Percentiles rank a stretch among this genome's conserved stretches.
Conservation (phyloP, 1,140 invertebrate species). For the Aphelinus certus region DNA sequence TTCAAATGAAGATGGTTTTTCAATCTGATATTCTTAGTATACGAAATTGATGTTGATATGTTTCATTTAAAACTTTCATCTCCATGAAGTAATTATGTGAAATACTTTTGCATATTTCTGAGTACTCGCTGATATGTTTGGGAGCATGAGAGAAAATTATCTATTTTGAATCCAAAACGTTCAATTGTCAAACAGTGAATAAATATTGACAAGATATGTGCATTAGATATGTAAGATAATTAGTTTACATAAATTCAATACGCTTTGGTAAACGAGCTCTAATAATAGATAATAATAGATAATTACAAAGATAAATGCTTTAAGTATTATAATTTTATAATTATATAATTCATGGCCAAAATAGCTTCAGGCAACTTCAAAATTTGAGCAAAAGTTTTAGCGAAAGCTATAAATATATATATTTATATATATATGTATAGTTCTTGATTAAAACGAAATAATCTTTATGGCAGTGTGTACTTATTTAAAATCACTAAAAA, state of each 20-base stretch:
- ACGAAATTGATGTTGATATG: too few species aligned
- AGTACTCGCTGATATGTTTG: too few species aligned
- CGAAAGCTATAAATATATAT: constrained; percentile 25
- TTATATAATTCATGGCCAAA: constrained; percentile 23
- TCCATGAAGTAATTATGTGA: too few species aligned
- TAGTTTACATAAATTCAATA: constrained; percentile 37
- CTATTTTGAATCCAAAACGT: background rate
- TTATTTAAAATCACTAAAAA: constrained; percentile 26
- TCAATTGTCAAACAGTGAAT: constrained; percentile 17
- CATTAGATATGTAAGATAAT: constrained; percentile 29
- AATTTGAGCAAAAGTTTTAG: constrained; percentile 14
- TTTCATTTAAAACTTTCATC: too few species aligned
- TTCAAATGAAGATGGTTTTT: too few species aligned
- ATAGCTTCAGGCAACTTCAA: constrained; percentile 21
- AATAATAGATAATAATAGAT: constrained; percentile 23
- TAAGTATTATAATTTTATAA: constrained; percentile 19
- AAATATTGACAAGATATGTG: constrained; percentile 27
- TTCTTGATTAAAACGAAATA: constrained; percentile 31
- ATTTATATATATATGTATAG: background rate
- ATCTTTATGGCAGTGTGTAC: constrained; percentile 40
- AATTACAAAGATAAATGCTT: constrained; percentile 34
- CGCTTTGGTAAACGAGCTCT: constrained; percentile 39
- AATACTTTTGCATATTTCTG: too few species aligned
- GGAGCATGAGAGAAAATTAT: too few species aligned
- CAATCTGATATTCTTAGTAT: too few species aligned